Conservation (phyloP, 2,797 vertebrate species). For the Mus spretus region DNA sequence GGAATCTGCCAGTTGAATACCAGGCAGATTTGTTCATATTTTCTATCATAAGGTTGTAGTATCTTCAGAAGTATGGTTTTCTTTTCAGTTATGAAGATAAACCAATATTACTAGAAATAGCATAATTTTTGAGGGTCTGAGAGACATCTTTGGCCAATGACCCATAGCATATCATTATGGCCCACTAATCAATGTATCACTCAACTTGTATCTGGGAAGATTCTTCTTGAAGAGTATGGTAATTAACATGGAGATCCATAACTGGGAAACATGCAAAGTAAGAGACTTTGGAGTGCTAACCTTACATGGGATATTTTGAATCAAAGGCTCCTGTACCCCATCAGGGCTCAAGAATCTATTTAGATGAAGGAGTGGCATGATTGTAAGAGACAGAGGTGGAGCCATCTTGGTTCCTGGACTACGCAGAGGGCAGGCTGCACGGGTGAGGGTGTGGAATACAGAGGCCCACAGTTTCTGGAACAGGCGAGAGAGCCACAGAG, state of each 20-base stretch:
- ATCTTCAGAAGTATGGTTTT: background rate
- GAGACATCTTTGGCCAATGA: background rate
- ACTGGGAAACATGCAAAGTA: too few relatives aligned
- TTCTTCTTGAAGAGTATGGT: background rate
- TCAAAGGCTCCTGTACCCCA: accelerated
- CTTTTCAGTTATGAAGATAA: background rate
- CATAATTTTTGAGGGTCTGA: background rate
- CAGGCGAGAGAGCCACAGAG: too few relatives aligned
- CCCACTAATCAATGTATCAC: background rate
- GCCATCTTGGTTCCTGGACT: too few relatives aligned
- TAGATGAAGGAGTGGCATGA: background rate
- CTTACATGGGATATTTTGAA: background rate
- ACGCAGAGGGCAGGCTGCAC: too few relatives aligned
- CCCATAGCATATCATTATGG: background rate
- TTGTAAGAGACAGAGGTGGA: background rate
- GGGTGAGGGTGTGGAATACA: too few relatives aligned
- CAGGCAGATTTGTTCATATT: too few relatives aligned
- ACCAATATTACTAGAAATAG: background rate
- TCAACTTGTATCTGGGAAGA: background rate
- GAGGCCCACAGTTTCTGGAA: too few relatives aligned
- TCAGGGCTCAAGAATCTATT: too few relatives aligned
- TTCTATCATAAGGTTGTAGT: background rate
- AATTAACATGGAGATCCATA: background rate
- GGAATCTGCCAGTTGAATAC: background rate
- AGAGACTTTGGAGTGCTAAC: background rate